Evolutionary conservation across 2,888 invertebrate species (phyloP), one percentile per base, ranked within the genome.

Genomic region (Onthophagus sagittarius): DNA sequence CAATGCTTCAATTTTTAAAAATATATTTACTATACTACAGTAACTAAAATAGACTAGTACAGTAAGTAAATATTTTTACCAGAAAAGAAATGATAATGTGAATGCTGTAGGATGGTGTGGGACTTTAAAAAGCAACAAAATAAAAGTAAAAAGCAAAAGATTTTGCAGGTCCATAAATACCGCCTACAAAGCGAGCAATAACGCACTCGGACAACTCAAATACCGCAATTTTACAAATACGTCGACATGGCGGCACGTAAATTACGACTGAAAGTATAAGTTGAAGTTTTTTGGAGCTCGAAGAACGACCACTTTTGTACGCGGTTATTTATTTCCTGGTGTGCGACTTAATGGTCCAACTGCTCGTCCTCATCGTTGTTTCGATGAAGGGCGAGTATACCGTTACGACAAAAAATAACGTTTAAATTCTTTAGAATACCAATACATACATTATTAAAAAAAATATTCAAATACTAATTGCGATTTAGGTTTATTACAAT

Each of bases 121-220:
- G 39, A 9, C 39, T 53, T 53, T 7, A 53, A 53, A 53, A 4
- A 11, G 11, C 9, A 53, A 53, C 39, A 4, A 53, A 53, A 53
- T 1, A 23, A 23, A 23, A 23, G 23, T 2, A 23, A 23, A 23
- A 23, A 9, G 39, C 39, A 9, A 53, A 11, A 53, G 11, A 9
- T 64, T 64, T 64, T 64, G 64, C 64, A 23, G 23, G 64, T 31
- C 67, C 67, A 67, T 67, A 67, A 67, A 67, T 67, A 67, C 67
- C 67, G 32, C 67, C 67, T 23, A 67, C 67, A 15, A n/a, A n/a
- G 32, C 31, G 67, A 23, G 32, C 23, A 67, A 67, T 67, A 67
- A 67, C 67, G 32, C 67, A 23, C 23, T 32, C 32, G 23, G 23
- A 32, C 31, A 67, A 67, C 32, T 67, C 67, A 67, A 67, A 67